phyloP scores from a whole-genome alignment of 2,888 invertebrate genomes.

The Amphipoea lucens region DNA sequence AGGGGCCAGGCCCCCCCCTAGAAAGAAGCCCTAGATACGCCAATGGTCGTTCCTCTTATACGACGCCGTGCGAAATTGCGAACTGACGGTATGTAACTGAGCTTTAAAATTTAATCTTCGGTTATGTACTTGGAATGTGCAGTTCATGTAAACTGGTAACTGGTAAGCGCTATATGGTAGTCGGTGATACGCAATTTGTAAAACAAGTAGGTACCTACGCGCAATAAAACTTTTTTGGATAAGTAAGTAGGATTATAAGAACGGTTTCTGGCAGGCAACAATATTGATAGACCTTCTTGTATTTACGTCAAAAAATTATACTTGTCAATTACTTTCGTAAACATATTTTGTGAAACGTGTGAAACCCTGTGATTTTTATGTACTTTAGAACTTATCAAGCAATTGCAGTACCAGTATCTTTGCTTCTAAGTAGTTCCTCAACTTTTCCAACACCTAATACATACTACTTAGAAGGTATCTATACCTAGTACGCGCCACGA shows the following conservation, averaged over 20 bases:
- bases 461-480: not conserved
- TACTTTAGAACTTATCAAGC: not conserved
- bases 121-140: conserved; percentile 68
- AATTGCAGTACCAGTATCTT: conserved; percentile 6
- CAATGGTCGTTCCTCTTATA: conserved; percentile 53
- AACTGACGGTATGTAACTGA: conserved; percentile 37
- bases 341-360: conserved; percentile 12
- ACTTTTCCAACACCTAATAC: not conserved
- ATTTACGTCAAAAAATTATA: conserved; percentile 1
- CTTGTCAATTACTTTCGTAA: conserved; percentile 12
- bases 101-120: conserved; percentile 52
- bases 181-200: conserved; percentile 1
- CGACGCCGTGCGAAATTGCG: conserved; percentile 54
- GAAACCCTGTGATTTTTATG: not conserved
- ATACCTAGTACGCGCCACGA: no score
- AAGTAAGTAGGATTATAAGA: not conserved
- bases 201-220: not conserved
- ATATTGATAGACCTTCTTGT: not conserved
- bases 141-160: conserved; percentile 36
- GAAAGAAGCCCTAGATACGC: no score
- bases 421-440: not conserved
- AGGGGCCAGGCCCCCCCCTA: no score
- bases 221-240: conserved; percentile 36
- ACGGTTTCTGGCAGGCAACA: not conserved
- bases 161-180: not conserved